phyloP scores from a whole-genome alignment of 2,888 invertebrate species.

The Acronicta alni region DNA sequence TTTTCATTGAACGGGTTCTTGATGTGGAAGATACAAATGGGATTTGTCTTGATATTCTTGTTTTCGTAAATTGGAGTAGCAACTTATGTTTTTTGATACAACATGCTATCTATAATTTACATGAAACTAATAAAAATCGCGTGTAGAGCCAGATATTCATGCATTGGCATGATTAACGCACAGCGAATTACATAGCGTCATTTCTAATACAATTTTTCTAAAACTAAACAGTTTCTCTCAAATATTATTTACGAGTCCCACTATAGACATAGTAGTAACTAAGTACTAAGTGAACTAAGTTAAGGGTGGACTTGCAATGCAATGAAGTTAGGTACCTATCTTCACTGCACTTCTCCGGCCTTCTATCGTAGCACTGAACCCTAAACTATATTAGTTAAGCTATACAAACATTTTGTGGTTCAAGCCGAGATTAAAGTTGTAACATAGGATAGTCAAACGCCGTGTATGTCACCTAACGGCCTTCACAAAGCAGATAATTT shows the following conservation, averaged over 20 bases:
- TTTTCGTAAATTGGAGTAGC: neutral
- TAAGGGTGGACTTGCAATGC: too few species aligned
- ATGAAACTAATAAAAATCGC: too few species aligned
- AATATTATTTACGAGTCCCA: too few species aligned
- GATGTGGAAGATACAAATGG: constrained; percentile 18
- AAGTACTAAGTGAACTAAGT: too few species aligned
- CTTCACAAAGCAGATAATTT: constrained; percentile 60
- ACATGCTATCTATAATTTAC: too few species aligned
- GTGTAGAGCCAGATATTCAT: too few species aligned
- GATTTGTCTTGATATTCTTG: constrained; percentile 3
- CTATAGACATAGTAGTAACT: too few species aligned
- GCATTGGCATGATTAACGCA: too few species aligned
- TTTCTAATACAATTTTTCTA: too few species aligned
- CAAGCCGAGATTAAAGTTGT: constrained; percentile 65
- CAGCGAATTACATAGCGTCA: too few species aligned
- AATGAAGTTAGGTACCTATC: neutral
- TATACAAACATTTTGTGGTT: constrained; percentile 66
- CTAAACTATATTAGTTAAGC: constrained; percentile 63
- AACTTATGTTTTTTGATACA: neutral
- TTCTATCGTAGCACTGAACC: constrained; percentile 39
- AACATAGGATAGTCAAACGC: constrained; percentile 61
- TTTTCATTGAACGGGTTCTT: constrained; percentile 40
- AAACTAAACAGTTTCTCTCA: too few species aligned
- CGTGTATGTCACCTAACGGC: constrained; percentile 43
- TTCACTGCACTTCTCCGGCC: neutral